Base-by-base conservation (phyloP, 35 echinoderm and acorn worm genomes). In the Strongylocentrotus purpuratus region DNA sequence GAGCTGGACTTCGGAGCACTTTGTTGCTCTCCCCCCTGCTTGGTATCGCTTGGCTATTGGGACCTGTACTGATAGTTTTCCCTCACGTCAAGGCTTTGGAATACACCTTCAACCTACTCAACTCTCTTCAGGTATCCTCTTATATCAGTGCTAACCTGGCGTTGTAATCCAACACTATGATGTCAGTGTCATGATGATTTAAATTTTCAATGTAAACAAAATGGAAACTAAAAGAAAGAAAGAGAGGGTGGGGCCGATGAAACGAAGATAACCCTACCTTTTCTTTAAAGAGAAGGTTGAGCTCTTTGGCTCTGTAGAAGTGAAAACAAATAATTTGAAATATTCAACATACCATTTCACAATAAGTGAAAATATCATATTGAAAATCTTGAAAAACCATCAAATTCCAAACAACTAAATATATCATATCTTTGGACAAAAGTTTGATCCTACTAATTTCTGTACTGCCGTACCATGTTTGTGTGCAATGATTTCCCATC, bases 21-120 rank as follows among this genome's bases (percentile, higher is more conserved):
- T 4, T 92, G 15, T 48, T 96, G 45, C 88, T 96, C 45, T 58
- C 91, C 31, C 96, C 96, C 9, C 90, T 96, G 2, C 65, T 96
- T 25, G 96, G 96, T 41, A 46, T 94, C 20, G 91, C 96, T 45
- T 96, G 96, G 96, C 15, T 96, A 17, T 7, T 96, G 20, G 6
- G 20, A 25, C 61, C 61, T 71, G 17, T n/a, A 71, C 1, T 71
- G 18, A 18, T 28, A n/a, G 14, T 25, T 25, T 71, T 71, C 22
- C 61, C 61, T 71, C 18, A n/a, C 25, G 25, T 71, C 5, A 71
- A 71, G 61, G 61, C 61, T 4, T 25, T 71, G 20, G 61, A 71
- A 25, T 71, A 71, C 61, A 71, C 61, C 17, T 71, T 25, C 25
- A 71, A 71, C 25, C 18, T 71, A 18, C 61, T 71, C 4, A 71